Conservation (phyloP, 2,113 vertebrate species). For the Alouatta palliata region DNA sequence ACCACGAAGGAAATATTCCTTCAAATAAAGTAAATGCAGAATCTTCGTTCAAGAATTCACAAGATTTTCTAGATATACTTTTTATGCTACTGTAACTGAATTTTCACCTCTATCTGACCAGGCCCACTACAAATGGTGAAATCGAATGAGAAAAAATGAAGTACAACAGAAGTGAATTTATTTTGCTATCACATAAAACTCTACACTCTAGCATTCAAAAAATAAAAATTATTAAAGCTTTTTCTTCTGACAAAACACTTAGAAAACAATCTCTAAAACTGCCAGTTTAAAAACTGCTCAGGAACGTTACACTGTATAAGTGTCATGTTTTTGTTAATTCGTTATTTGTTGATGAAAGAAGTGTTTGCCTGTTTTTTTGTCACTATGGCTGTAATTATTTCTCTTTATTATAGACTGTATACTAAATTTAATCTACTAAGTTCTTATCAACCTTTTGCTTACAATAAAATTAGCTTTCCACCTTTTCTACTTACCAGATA, state of each 20-base stretch:
- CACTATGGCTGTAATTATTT: constrained; percentile 32
- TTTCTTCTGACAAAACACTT: constrained; percentile 59
- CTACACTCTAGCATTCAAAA: constrained; percentile 31
- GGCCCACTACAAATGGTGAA: constrained; percentile 19
- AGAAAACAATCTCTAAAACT: constrained; percentile 55
- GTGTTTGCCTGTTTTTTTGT: constrained; percentile 18
- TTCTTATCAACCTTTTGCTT: constrained; percentile 42
- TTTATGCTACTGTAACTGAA: constrained; percentile 53
- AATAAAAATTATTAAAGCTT: constrained; percentile 53
- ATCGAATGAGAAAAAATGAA: background rate
- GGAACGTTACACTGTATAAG: constrained; percentile 31
- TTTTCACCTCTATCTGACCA: constrained; percentile 66
- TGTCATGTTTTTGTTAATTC: constrained; percentile 56
- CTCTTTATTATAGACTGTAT: background rate
- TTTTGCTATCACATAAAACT: constrained; percentile 50
- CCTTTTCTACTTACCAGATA: constrained; percentile 56
- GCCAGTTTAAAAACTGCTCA: constrained; percentile 52
- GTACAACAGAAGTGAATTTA: constrained; percentile 6
- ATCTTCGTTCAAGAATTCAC: background rate
- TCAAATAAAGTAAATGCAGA: background rate
- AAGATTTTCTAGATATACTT: constrained; percentile 43
- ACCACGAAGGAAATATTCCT: background rate
- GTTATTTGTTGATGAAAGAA: constrained; percentile 69
- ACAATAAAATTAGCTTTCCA: constrained; percentile 46
- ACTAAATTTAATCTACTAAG: constrained; percentile 56